Evolutionary conservation across 2,797 vertebrate species (phyloP), one percentile per base, ranked within the genome.

Genomic region (Semotilus atromaculatus): DNA sequence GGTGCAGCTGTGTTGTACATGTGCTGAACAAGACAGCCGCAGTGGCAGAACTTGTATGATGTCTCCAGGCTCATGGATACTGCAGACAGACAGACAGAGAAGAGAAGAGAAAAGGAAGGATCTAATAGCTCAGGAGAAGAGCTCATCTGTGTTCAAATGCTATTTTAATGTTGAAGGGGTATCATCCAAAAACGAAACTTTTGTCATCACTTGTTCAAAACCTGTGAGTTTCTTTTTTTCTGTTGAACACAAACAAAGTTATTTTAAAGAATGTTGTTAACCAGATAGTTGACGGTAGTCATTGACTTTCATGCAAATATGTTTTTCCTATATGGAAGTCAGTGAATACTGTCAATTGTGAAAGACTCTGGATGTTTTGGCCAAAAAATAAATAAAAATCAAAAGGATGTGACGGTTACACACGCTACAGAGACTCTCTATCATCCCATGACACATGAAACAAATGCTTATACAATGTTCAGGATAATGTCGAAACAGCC

Each of bases 1-100:
- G 74, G 62, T 75, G 82, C 79, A 84, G 70, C 80, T 88, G 83
- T 80, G 79, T 73, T 82, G 62, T 76, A 23, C 45, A 31, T 86
- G 53, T 80, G 55, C 72, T 45, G 5, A 83, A 86, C 86, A 86
- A 86, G 73, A 88, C 74, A 82, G 72, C 77, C 73, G 19, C 55
- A 58, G 73, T 4, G 58, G 68, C 51, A 58, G 16, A 34, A 66
- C 64, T 23, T 79, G 73, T 84, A 51, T 71, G 64, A 78, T 82
- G 70, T 75, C 64, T 74, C 36, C 40, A 86, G 75, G 48, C 70
- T 78, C 36, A 60, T 75, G 82, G 80, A 73, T 48, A 48, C 11
- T 73, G 78, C 71, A 67, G 13, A 38, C 4, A n/a, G 13, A 38
- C 4, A n/a, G 85, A 76, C 21, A 43, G 40, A 55, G 67, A 64